Conservation (phyloP, 1,140 invertebrate genomes). For the Heliconius nattereri region DNA sequence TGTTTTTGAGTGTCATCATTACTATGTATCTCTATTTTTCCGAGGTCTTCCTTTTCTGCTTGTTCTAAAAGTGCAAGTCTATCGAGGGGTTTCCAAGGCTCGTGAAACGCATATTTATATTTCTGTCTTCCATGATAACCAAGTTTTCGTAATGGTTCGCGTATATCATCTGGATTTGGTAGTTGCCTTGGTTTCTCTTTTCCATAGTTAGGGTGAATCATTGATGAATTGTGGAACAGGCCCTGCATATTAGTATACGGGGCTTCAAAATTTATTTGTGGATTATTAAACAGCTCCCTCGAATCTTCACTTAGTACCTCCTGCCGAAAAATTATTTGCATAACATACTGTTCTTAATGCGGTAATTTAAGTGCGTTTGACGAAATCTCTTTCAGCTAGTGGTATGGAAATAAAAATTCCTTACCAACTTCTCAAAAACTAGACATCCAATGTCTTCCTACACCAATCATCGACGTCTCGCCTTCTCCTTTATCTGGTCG, state of each 20-base stretch:
- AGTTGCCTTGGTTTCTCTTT: constrained; percentile 50
- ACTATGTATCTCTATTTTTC: constrained; percentile 28
- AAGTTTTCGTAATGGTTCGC: constrained; percentile 51
- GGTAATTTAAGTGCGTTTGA: constrained; percentile 67
- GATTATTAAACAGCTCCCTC: constrained; percentile 46
- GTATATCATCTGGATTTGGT: constrained; percentile 20
- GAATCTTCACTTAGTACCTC: constrained; percentile 51
- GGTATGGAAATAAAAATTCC: constrained; percentile 2
- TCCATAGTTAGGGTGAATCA: constrained; percentile 64
- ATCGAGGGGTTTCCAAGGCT: constrained; percentile 70
- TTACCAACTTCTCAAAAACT: constrained; percentile 14
- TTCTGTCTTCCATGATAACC: constrained; percentile 68
- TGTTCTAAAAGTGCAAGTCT: constrained; percentile 57
- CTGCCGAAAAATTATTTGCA: constrained; percentile 61
- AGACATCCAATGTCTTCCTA: constrained; percentile 21
- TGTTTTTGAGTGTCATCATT: constrained; percentile 43
- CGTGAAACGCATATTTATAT: constrained; percentile 71
- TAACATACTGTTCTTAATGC: constrained; percentile 37
- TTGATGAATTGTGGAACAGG: constrained; percentile 59
- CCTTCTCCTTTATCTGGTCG: constrained; percentile 16
- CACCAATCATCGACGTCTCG: constrained; percentile 42
- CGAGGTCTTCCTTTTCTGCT: constrained; percentile 58
- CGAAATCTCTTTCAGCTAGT: constrained; percentile 51
- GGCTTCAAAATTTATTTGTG: constrained; percentile 30
- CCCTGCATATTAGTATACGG: constrained; percentile 42